Evolutionary conservation across 2,888 invertebrate genomes (phyloP), one percentile per base, ranked within the genome.

Genomic region (Drosophila tripunctata): DNA sequence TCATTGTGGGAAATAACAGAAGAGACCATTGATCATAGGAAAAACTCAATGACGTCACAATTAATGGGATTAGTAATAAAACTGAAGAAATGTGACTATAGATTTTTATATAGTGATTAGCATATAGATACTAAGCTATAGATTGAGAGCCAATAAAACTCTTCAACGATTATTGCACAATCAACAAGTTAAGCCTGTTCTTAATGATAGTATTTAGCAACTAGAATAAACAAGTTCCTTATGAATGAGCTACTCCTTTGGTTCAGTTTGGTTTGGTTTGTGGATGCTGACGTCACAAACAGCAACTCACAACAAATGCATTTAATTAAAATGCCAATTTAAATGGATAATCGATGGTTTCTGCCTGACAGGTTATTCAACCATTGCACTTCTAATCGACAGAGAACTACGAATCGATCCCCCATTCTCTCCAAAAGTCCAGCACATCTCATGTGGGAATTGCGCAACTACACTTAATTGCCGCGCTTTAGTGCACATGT

Each of bases 311-410:
- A 31, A 45, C 30, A 55, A 62, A 62, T 51, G 47, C 24, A 19
- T 52, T 60, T 67, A 68, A 82, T 85, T 67, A 57, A 84, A 74
- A 45, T 67, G 21, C 43, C 47, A 60, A 47, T 58, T 41, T 55
- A 56, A 15, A 6, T n/a, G 48, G 17, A 19, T 56, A 56, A 66
- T 61, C 57, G 31, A 56, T 61, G 61, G 51, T 36, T 52, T 51
- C 35, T 31, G 54, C 47, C 12, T 51, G 31, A 38, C 45, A 54
- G 22, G 22, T 41, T 38, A 15, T 24, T 41, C 22, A 44, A 41
- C 19, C 50, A 43, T 17, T 38, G 1, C 1, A 44, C 15, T 62
- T 40, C 15, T 10, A 66, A 66, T 66, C 44, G 30, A 30, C n/a
- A 30, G 30, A 30, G 30, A 3, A 4, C 30, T 30, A 19, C n/a